Evolutionary conservation across 2,888 invertebrate species (phyloP).

Genomic region (Euplexia lucipara): DNA sequence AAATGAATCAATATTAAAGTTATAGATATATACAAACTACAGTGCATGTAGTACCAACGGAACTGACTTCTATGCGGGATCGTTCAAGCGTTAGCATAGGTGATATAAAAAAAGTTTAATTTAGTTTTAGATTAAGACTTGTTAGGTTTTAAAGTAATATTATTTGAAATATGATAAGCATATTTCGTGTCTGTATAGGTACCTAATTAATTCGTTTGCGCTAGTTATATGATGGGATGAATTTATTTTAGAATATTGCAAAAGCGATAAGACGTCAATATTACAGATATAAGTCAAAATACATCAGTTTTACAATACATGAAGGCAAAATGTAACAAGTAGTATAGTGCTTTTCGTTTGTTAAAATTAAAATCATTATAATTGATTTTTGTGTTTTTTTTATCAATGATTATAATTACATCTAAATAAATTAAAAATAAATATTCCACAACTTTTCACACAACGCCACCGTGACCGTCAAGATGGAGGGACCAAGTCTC

Average conservation of each 20-base stretch:
- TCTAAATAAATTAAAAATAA: too few species aligned
- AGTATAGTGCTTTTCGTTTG: conserved; percentile 66
- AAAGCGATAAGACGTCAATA: conserved; percentile 35
- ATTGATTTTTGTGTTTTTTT: conserved; percentile 44
- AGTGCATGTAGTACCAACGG: conserved; percentile 18
- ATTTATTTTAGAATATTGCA: conserved; percentile 36
- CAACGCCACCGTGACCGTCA: too few species aligned
- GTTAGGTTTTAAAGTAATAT: conserved; percentile 56
- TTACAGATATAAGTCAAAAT: conserved; percentile 42
- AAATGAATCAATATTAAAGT: neutral
- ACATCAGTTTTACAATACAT: conserved; percentile 42
- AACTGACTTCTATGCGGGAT: conserved; percentile 34
- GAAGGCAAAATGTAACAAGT: conserved; percentile 53
- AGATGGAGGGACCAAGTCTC: too few species aligned
- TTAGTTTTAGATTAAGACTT: conserved; percentile 63
- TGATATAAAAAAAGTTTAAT: conserved; percentile 48
- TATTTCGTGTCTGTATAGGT: conserved; percentile 47
- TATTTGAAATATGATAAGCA: conserved; percentile 50
- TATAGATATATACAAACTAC: conserved; percentile 14
- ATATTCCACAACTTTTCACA: too few species aligned
- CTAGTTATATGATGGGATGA: conserved; percentile 47
- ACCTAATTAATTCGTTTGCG: conserved; percentile 51
- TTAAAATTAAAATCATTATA: conserved; percentile 66
- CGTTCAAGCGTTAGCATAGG: conserved; percentile 51
- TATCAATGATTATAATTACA: conserved; percentile 3